Evolutionary conservation across 2,113 vertebrate species (phyloP).

Genomic region (Vombatus ursinus): DNA sequence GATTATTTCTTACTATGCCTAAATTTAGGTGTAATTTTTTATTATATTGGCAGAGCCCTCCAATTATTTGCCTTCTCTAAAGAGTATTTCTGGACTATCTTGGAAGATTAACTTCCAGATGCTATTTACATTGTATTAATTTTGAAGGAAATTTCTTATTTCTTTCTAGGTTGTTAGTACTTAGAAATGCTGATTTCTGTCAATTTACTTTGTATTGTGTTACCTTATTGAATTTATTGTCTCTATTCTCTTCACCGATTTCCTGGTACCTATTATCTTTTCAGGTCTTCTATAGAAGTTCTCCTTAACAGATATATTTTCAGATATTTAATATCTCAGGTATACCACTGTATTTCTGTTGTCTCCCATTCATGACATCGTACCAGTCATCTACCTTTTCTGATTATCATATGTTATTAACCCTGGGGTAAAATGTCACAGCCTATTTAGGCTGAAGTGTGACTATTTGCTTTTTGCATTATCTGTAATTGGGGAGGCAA

Average conservation of each 20-base stretch:
- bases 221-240: background rate
- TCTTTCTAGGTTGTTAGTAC: background rate
- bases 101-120: background rate
- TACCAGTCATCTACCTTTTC: background rate
- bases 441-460: background rate
- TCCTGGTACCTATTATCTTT: background rate
- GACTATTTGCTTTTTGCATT: background rate
- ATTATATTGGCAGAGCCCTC: background rate
- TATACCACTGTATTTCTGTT: background rate
- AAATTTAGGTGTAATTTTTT: background rate
- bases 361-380: background rate
- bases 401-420: background rate
- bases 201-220: background rate
- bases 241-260: background rate
- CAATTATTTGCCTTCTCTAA: background rate
- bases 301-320: background rate
- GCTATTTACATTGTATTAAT: background rate
- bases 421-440: background rate
- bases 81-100: background rate
- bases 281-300: background rate
- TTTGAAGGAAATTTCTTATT: background rate
- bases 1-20: background rate
- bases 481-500: background rate
- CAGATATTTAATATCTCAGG: background rate
- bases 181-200: background rate